phyloP scores from a whole-genome alignment of 2,113 vertebrate species.

The Paratilapia polleni region DNA sequence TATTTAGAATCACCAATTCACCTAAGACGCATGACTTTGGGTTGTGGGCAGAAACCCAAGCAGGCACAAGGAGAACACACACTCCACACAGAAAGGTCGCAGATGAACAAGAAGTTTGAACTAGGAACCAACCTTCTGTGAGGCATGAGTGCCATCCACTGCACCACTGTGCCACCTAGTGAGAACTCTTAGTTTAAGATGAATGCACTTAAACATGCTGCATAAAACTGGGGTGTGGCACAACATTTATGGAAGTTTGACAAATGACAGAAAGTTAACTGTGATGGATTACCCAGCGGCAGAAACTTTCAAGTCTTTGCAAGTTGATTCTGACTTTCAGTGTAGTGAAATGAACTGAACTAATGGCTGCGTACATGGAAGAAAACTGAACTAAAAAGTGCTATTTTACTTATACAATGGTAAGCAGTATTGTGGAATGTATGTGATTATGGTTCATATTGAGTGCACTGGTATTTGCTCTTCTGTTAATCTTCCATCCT shows the following conservation, averaged over 20 bases:
- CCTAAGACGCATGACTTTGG: too few species aligned
- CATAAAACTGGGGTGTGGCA: background rate
- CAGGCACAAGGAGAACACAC: background rate
- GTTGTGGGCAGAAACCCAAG: too few species aligned
- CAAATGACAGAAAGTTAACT: too few species aligned
- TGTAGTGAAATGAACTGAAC: background rate
- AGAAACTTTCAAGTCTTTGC: background rate
- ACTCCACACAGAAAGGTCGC: rapidly evolving
- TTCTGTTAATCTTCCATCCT: background rate
- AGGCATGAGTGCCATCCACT: rapidly evolving
- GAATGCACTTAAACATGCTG: rapidly evolving
- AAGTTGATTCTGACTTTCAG: background rate
- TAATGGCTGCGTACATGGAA: background rate
- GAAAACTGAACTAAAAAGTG: background rate
- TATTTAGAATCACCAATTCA: background rate
- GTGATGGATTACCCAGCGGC: background rate
- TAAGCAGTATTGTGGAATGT: rapidly evolving
- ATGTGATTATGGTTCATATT: background rate
- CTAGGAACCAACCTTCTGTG: background rate
- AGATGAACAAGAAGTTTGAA: rapidly evolving
- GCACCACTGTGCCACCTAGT: rapidly evolving
- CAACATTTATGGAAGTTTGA: too few species aligned
- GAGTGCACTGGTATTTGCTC: background rate
- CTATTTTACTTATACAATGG: rapidly evolving
- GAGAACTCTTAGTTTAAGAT: background rate